Base-by-base conservation (phyloP, 2,113 vertebrate species). In the Scopus umbretta region DNA sequence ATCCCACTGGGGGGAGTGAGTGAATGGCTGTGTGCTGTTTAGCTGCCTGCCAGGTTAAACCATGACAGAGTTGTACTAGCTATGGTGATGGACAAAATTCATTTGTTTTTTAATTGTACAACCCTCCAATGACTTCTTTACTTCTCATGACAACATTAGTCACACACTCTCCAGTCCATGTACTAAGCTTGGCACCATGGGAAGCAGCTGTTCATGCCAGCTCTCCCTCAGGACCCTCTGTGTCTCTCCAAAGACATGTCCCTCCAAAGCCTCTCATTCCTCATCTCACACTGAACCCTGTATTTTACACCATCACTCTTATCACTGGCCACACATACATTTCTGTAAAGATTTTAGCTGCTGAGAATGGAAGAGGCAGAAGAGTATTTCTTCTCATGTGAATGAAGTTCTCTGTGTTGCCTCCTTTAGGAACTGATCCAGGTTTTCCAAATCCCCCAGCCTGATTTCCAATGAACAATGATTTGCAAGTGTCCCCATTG, bases 401-500 rank as follows among this genome's bases (percentile, higher is more conserved):
- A 13, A 22, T 45, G 43, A 75, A 65, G 47, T 70, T 89, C 25
- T 61, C 53, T 70, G 4, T 36, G 22, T 76, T 85, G 21, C 55
- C 11, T 92, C 27, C 45, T 82, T 82, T 58, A 81, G 61, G 65
- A 86, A 47, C 47, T 0, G 2, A 19, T 40, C 42, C 47, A 53
- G 32, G 43, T 19, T 36, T 83, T 62, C 59, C 73, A 92, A 49
- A 79, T 70, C 42, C 22, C 23, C 66, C 36, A 72, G 29, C 43
- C 52, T 84, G 30, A 49, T 89, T 94, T 96, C 85, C 42, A 72
- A 10, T 36, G 76, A 71, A 45, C 67, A 86, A 6, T 70, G 73
- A 95, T 97, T 97, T 96, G 80, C 45, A 83, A 61, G 8, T 40
- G 80, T 95, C 71, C 67, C 63, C 5, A 29, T 83, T 83, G 81